Conservation (phyloP, 2,113 vertebrate genomes). For the Zeus faber region DNA sequence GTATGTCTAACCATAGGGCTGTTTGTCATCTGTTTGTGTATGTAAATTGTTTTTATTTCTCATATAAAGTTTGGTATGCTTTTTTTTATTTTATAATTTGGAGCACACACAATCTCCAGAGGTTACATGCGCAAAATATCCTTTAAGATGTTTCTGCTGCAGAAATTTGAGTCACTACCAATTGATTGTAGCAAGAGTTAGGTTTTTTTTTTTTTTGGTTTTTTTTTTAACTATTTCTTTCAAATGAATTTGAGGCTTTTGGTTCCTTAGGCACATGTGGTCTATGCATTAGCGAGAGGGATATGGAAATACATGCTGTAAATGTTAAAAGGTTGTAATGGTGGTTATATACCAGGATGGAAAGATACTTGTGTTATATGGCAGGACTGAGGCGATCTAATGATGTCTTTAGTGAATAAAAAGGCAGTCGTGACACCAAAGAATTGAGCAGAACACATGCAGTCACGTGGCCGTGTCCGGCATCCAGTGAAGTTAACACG, state of each 20-base stretch:
- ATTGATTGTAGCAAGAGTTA: conserved; percentile 36
- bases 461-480: neutral
- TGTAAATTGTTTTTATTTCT: conserved; percentile 14
- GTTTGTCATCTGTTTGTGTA: conserved; percentile 9
- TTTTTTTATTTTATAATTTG: conserved; percentile 20
- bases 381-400: conserved; percentile 7
- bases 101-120: conserved; percentile 24
- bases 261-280: conserved; percentile 37
- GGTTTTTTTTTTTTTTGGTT: too few species aligned
- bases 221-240: conserved; percentile 24
- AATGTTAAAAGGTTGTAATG: conserved; percentile 8
- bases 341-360: conserved; percentile 32
- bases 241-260: conserved; percentile 3
- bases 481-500: conserved; percentile 6
- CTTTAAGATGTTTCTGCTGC: conserved; percentile 27
- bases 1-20: conserved; percentile 14
- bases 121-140: conserved; percentile 5
- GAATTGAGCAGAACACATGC: conserved; percentile 29
- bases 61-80: conserved; percentile 6
- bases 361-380: conserved; percentile 1
- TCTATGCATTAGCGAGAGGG: conserved; percentile 47
- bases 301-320: conserved; percentile 16
- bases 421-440: conserved; percentile 55
- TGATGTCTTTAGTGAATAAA: conserved; percentile 30
- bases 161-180: conserved; percentile 29